These are phyloP conservation scores for Sander lucioperca DNA, from an alignment of 2,113 vertebrate species.

Conservation along the genomic window DNA sequence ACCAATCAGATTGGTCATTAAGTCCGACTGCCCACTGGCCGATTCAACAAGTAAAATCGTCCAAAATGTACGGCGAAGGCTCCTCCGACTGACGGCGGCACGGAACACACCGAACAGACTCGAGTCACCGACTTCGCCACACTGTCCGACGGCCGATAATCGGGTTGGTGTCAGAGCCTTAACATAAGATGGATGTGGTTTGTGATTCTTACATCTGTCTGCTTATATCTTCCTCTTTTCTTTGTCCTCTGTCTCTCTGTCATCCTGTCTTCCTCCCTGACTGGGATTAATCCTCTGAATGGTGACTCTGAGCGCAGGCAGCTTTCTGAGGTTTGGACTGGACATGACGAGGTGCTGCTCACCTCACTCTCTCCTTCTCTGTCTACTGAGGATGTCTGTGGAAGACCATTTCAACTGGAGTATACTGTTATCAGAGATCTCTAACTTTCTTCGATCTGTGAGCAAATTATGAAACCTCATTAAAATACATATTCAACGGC, in stretches of 20 bases:
- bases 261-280: conserved; percentile 44
- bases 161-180: too few species aligned
- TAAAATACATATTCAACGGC: not conserved
- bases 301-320: conserved; percentile 31
- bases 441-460: not conserved
- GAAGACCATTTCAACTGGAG: conserved; percentile 16
- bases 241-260: conserved; percentile 21
- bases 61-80: too few species aligned
- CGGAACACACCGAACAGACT: too few species aligned
- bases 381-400: conserved; percentile 28
- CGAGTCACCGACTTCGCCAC: too few species aligned
- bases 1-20: too few species aligned
- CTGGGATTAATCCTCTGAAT: conserved; percentile 16
- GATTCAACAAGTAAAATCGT: too few species aligned
- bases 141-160: too few species aligned
- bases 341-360: conserved; percentile 46
- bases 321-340: conserved; percentile 27
- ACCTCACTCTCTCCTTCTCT: conserved; percentile 43
- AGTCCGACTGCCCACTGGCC: too few species aligned
- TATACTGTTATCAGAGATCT: not conserved
- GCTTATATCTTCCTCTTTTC: conserved; percentile 35
- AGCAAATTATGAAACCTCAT: not conserved
- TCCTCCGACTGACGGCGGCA: too few species aligned
- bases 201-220: conserved; percentile 52
- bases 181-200: conserved; percentile 10